Evolutionary conservation across 30 jellyfish, hydroid and myxozoan species (phyloP), one percentile per base, ranked within the genome.

Genomic region (Aurelia aurita complex sp. Pacific): DNA sequence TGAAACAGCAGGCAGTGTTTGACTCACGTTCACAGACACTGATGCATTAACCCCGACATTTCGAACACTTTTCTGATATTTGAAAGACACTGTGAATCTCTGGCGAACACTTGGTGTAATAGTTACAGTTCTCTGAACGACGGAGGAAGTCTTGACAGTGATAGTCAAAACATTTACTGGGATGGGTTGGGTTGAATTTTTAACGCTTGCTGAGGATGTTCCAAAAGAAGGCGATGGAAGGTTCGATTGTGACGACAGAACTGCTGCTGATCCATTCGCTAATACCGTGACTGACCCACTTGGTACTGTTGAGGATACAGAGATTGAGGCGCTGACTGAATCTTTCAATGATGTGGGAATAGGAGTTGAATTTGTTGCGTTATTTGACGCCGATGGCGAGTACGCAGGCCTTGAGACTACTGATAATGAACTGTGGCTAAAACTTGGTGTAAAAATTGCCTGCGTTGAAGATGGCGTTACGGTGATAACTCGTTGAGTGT

Each of bases 71-170:
- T 23, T 74, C 34, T 19, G 80, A 36, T 88, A 74, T 4, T 46
- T 68, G 65, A 70, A 88, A 16, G 92, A 62, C n/a, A 88, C 92
- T 3, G 92, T 38, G 64, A 88, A 70, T 61, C 59, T 74, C 85
- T 88, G 97, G 23, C 19, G 14, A 29, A 88, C 62, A 52, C 80
- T 73, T 1, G 89, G 97, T 0, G 62, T 46, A 35, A 80, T 54
- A 46, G 89, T 79, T 0, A 66, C 19, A 59, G 71, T 79, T 35
- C 29, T 64, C 3, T 15, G 18, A n/a, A 88, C 75, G 53, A 80
- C 89, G 0, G 89, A 74, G 10, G 92, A 79, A 2, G 92, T 80
- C 46, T 54, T 74, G 43, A 76, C 83, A 29, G 85, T 64, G 53
- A 70, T 1, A 2, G 95, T 86, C 12, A 86, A 64, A 15, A 70